These are phyloP conservation scores for Psilanteris sp. DNA, from an alignment of 1,140 invertebrate genomes.

Conservation along the genomic window DNA sequence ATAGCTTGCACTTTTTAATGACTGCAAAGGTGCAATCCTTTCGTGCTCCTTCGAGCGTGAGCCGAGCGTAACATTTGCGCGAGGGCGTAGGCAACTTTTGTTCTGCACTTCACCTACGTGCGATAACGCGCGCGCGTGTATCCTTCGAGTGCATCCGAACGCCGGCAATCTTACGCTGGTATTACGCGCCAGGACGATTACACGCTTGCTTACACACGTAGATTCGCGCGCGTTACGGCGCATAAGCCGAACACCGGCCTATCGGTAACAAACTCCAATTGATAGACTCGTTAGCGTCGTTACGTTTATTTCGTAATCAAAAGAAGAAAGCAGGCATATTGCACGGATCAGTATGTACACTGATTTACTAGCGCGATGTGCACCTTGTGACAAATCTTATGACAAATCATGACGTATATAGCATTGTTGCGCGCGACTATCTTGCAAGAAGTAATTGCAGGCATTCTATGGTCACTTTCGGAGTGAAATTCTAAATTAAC, in stretches of 20 bases:
- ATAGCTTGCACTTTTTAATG: slow-evolving; percentile 64
- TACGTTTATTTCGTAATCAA: slow-evolving; percentile 45
- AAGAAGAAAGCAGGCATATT: background rate
- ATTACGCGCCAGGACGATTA: slow-evolving; percentile 64
- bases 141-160: slow-evolving; percentile 5
- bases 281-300: slow-evolving; percentile 43
- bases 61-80: slow-evolving; percentile 76
- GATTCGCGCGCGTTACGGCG: slow-evolving; percentile 51
- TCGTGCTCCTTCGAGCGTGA: slow-evolving; percentile 71
- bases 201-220: slow-evolving; percentile 67
- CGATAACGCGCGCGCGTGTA: slow-evolving; percentile 39
- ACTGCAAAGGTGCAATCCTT: slow-evolving; percentile 68
- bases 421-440: too few relatives aligned
- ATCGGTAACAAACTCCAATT: slow-evolving; percentile 22
- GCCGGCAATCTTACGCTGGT: slow-evolving; percentile 20
- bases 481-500: too few relatives aligned
- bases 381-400: too few relatives aligned
- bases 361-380: too few relatives aligned
- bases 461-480: too few relatives aligned
- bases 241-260: slow-evolving; percentile 15
- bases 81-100: slow-evolving; percentile 70
- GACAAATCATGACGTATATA: too few relatives aligned
- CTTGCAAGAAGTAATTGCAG: too few relatives aligned
- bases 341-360: too few relatives aligned
- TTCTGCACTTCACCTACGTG: slow-evolving; percentile 52